Percentiles rank a stretch among this genome's conserved stretches.
These are phyloP conservation scores for Brenthis ino DNA, from an alignment of 2,888 invertebrate genomes.

Conservation along the genomic window DNA sequence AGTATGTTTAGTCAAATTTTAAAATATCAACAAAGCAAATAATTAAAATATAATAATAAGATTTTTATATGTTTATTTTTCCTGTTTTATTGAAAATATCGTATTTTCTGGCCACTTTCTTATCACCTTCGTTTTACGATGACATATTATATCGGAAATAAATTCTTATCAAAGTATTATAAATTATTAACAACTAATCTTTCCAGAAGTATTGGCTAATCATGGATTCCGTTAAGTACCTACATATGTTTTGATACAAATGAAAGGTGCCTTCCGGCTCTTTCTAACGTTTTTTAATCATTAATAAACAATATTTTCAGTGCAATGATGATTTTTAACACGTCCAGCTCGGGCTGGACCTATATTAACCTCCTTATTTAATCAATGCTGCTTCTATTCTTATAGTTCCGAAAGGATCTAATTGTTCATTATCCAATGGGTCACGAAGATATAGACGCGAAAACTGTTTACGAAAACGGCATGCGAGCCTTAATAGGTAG, in stretches of 20 bases:
- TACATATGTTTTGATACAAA: no score
- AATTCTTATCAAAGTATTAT: constrained; percentile 1
- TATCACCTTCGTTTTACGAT: background rate
- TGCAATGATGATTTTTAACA: background rate
- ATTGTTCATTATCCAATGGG: constrained; percentile 59
- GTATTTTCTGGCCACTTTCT: background rate
- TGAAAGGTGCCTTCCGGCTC: no score
- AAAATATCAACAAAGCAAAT: no score
- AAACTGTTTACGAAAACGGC: constrained; percentile 65
- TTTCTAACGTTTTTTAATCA: no score
- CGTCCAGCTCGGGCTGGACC: background rate
- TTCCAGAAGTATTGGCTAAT: background rate
- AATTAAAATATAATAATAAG: no score
- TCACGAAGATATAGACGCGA: constrained; percentile 56
- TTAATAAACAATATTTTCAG: no score
- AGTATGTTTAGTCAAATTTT: no score
- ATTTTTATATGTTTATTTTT: no score
- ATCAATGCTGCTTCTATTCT: constrained; percentile 29
- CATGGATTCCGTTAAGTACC: background rate
- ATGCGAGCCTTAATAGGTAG: constrained; percentile 62
- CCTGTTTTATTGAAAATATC: no score
- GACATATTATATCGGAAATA: background rate
- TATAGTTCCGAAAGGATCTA: constrained; percentile 63
- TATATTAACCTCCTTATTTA: background rate
- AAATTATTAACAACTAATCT: constrained; percentile 1